Evolutionary conservation across 2,113 vertebrate genomes (phyloP), one percentile per base, ranked within the genome.

Genomic region (Pleuronectes platessa): DNA sequence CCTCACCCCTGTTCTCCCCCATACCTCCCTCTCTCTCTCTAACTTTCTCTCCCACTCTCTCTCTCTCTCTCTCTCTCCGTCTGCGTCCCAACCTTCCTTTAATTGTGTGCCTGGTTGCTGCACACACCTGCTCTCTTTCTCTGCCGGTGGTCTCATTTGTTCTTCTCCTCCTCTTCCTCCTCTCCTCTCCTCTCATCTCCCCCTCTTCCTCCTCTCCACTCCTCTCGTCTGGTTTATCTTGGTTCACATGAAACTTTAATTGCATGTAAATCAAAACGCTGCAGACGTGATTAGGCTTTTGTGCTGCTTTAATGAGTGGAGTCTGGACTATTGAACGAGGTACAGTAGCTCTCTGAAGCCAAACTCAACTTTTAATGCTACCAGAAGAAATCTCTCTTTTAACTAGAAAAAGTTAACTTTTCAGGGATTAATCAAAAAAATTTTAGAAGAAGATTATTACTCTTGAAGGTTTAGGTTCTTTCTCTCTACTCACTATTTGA

Each of bases 241-340:
- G 78, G 78, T 81, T 83, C 87, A 76, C 81, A 89, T 90, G 89
- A 88, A 92, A 89, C 87, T 91, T 91, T 89, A 93, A 93, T 91
- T 92, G 88, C 87, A 90, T 91, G 92, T 90, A 90, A 90, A 92
- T 92, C 92, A 91, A 92, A 88, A 87, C 69, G 53, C 86, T 73
- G 78, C 86, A 87, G 84, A 89, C 80, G 85, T 86, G 90, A 92
- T 91, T 77, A 91, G 88, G 85, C 90, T 84, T 90, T 87, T 90
- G 89, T 93, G 84, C 82, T 76, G 89, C 81, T 89, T 91, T 93
- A 93, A 92, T 93, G 89, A 92, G 84, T 55, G 61, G 58, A 75
- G 79, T 81, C 84, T 80, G 89, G 79, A 73, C 77, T 82, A 71
- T 76, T 86, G 67, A 80, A 86, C 73, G 78, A 74, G 27, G 31